phyloP scores from a whole-genome alignment of 2,113 vertebrate genomes.

The Hemiprocne comata region DNA sequence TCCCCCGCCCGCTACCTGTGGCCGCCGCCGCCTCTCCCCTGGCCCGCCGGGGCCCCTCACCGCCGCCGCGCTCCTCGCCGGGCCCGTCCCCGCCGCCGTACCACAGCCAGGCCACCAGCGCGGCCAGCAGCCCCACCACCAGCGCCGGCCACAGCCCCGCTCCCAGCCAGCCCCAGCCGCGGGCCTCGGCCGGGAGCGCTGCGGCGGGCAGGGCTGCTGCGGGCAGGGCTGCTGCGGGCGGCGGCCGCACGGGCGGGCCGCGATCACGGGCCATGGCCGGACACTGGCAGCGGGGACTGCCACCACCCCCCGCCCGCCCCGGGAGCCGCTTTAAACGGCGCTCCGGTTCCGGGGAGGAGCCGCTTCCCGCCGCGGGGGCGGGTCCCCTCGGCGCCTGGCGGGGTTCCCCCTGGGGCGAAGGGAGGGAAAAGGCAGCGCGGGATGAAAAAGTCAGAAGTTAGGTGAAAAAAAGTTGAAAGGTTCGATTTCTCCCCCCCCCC shows the following conservation, averaged over 20 bases:
- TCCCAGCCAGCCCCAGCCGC: not conserved
- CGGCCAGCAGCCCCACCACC: conserved; percentile 50
- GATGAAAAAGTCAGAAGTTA: fast-evolving
- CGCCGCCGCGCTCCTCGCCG: not conserved
- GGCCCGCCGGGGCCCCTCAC: not conserved
- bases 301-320: fast-evolving
- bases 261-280: not conserved
- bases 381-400: not conserved
- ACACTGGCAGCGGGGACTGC: not conserved
- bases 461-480: fast-evolving
- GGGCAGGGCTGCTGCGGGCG: not conserved
- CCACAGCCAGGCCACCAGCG: conserved; percentile 64
- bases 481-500: fast-evolving
- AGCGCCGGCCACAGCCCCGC: conserved; percentile 40
- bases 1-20: not conserved
- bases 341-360: not conserved
- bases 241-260: not conserved
- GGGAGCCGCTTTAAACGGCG: not conserved
- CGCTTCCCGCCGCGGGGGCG: not conserved
- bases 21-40: too few relatives aligned
- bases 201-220: not conserved
- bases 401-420: not conserved
- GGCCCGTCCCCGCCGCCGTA: not conserved
- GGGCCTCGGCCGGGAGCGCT: not conserved
- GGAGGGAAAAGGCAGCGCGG: fast-evolving